Evolutionary conservation across 2,113 vertebrate genomes (phyloP).

Genomic region (Pseudonaja textilis): DNA sequence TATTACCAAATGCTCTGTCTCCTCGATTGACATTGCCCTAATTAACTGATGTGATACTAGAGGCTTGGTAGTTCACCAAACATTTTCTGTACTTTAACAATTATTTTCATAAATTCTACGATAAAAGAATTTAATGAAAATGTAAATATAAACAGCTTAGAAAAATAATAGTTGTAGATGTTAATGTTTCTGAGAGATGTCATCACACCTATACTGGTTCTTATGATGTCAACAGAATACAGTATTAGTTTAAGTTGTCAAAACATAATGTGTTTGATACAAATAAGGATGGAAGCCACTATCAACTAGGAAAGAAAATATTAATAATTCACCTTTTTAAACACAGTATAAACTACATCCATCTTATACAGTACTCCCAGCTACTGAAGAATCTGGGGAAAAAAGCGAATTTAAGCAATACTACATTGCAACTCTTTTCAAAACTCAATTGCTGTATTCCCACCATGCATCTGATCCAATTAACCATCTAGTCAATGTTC

Average conservation of each 20-base stretch:
- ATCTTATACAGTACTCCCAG: not conserved
- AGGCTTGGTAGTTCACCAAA: not conserved
- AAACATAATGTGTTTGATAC: not conserved
- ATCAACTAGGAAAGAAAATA: not conserved
- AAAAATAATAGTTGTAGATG: not conserved
- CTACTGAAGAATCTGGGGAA: not conserved
- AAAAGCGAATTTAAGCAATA: not conserved
- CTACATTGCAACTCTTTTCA: not conserved
- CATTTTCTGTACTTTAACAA: not conserved
- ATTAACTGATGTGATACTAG: slow-evolving; percentile 17
- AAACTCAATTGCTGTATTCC: too few species aligned
- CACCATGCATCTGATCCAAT: too few species aligned
- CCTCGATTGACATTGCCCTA: not conserved
- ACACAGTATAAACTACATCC: not conserved
- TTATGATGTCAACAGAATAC: not conserved
- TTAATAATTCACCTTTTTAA: not conserved
- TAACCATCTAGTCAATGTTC: too few species aligned
- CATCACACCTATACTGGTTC: not conserved
- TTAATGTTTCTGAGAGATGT: not conserved
- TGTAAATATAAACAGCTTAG: not conserved
- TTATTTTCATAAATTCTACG: not conserved
- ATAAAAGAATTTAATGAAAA: not conserved
- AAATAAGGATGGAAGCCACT: not conserved
- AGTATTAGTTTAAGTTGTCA: not conserved
- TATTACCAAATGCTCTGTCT: not conserved